A percentile compares a stretch with the other conserved stretches of the same genome.
Evolutionary conservation across 2,888 invertebrate species (phyloP).

Genomic region (Lochmaea crataegi): DNA sequence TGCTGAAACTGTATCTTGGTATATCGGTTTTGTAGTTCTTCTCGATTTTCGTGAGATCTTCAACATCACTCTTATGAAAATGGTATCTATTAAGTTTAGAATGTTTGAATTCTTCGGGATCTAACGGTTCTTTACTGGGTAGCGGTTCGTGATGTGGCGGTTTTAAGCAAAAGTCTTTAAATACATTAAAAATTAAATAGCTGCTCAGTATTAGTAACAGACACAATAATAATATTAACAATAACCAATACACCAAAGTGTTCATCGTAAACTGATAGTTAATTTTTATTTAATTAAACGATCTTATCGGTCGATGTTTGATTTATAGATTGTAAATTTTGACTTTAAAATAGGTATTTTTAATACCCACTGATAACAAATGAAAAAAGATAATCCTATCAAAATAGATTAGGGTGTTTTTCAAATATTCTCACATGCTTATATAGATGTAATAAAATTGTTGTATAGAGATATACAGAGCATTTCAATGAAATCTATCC

Average conservation of each 20-base stretch:
- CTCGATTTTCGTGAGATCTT: constrained; percentile 46
- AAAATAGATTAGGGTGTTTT: background rate
- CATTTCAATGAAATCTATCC: too few species aligned
- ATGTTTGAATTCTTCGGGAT: background rate
- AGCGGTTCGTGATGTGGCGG: background rate
- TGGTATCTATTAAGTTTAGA: constrained; percentile 32
- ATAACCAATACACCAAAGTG: constrained; percentile 45
- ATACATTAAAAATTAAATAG: constrained; percentile 40
- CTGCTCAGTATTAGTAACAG: constrained; percentile 42
- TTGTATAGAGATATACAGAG: too few species aligned
- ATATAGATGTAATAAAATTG: too few species aligned
- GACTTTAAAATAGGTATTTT: background rate
- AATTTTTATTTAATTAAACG: constrained; percentile 3
- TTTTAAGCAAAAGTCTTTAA: constrained; percentile 31
- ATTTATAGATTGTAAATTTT: constrained; percentile 27
- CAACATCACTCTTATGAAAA: constrained; percentile 44
- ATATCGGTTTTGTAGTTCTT: constrained; percentile 35
- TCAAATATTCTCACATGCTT: too few species aligned
- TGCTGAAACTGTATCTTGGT: constrained; percentile 36
- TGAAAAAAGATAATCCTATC: constrained; percentile 10
- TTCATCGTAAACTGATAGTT: constrained; percentile 44
- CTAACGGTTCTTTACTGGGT: background rate
- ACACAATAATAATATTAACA: constrained; percentile 38
- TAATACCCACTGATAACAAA: constrained; percentile 7
- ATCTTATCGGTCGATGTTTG: constrained; percentile 18